These are phyloP conservation scores for Cheilosia vernalis DNA, from an alignment of 2,888 invertebrate genomes.

Conservation along the genomic window DNA sequence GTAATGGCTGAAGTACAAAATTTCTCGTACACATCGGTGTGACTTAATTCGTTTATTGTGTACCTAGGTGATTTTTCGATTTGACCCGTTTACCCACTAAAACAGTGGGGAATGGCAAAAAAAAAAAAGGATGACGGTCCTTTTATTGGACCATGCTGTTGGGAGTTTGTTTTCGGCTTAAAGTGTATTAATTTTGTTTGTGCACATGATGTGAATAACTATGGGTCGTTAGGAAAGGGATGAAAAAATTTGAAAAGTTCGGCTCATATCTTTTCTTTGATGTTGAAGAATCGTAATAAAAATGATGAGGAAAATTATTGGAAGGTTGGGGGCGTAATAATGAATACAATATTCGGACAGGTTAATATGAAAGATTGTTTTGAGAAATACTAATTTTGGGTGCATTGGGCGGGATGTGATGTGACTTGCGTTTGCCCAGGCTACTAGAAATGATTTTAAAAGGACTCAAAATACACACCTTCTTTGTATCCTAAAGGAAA, in stretches of 20 bases:
- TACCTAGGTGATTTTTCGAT: constrained; percentile 70
- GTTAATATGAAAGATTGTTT: too few species aligned
- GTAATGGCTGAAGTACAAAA: constrained; percentile 64
- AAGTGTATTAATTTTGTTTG: constrained; percentile 48
- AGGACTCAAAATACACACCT: too few species aligned
- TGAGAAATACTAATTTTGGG: too few species aligned
- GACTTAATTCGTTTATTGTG: constrained; percentile 73
- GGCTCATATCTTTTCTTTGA: too few species aligned
- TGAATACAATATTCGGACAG: too few species aligned
- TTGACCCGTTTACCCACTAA: constrained; percentile 61
- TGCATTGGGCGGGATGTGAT: too few species aligned
- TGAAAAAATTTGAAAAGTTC: not conserved
- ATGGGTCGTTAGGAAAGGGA: not conserved
- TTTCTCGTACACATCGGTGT: constrained; percentile 39
- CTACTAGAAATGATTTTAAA: too few species aligned
- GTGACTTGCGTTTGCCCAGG: too few species aligned
- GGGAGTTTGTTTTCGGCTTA: constrained; percentile 25
- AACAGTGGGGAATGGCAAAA: constrained; percentile 4
- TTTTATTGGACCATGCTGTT: constrained; percentile 33
- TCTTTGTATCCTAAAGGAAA: too few species aligned
- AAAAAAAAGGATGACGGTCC: constrained; percentile 34
- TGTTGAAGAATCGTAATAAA: too few species aligned
- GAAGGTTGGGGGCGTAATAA: too few species aligned
- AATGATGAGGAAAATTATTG: too few species aligned
- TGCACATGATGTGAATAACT: constrained; percentile 45